Base-by-base conservation (phyloP, 2,888 invertebrate genomes). In the Drosophila quasianomalipes region DNA sequence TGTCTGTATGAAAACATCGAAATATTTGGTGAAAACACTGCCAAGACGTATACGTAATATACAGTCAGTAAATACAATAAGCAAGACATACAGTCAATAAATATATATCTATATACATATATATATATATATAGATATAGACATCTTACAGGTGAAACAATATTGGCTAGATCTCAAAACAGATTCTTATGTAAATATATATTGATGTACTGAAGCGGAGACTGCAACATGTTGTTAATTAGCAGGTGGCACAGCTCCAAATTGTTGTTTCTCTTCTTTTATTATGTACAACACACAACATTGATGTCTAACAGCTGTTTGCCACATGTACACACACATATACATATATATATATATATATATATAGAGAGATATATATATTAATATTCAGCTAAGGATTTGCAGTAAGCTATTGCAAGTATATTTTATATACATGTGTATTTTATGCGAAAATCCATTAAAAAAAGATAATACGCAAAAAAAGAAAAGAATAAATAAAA, bases 11-110 rank as follows among this genome's bases (percentile, higher is more conserved):
- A 63, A 70, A 58, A 59, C 64, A 72, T 22, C 26, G 30, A 64
- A 78, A 78, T 71, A 67, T 80, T 82, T 83, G 57, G 54, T 64
- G 68, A 83, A 78, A 72, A 75, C 69, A 76, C 71, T 74, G 84
- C 68, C 81, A 81, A 77, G 66, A 33, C 76, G 79, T 82, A 82
- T 82, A 73, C 82, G 79, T 76, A 79, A 80, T 85, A 80, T 73
- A 67, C 70, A 68, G 47, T 9, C 53, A 70, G 70, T 64, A 64
- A 49, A 58, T 65, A 53, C 55, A 70, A 47, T 22, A 33, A 33
- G 53, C 26, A 54, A 33, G 33, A 53, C 30, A 59, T 16, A 63
- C 9, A 47, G 47, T 26, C 22, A 47, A 16, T 47, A 47, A 16
- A 22, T 22, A 47, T 22, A 7, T 22, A 22, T n/a, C n/a, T 10